phyloP scores from a whole-genome alignment of 2,797 vertebrate species.

The Micromesistius poutassou region DNA sequence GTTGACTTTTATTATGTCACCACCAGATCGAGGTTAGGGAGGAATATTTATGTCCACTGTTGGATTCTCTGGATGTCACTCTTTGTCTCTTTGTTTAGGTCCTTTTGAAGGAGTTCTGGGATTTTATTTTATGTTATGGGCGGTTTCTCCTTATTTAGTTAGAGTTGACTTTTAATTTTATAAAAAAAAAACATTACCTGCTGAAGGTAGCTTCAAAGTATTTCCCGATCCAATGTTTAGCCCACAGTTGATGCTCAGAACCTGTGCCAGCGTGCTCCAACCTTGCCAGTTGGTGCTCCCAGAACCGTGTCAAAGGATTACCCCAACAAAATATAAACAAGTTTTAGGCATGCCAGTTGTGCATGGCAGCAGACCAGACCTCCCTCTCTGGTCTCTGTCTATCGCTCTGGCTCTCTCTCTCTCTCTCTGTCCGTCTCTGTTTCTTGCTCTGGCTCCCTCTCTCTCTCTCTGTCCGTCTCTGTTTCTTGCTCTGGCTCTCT shows the following conservation, averaged over 20 bases:
- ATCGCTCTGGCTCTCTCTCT: background rate
- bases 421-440: too few relatives aligned
- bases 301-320: constrained; percentile 2
- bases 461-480: background rate
- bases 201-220: background rate
- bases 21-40: background rate
- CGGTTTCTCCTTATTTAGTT: background rate
- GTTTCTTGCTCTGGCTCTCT: background rate
- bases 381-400: background rate
- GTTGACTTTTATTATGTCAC: background rate
- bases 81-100: too few relatives aligned
- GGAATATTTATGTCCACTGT: background rate
- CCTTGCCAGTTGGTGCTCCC: background rate
- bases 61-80: background rate
- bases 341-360: background rate
- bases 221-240: background rate
- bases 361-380: background rate
- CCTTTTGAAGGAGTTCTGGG: background rate
- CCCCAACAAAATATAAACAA: background rate
- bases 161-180: background rate
- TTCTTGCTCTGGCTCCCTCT: too few relatives aligned
- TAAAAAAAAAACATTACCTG: background rate
- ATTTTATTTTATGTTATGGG: background rate
- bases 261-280: background rate
- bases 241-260: background rate